Evolutionary conservation across 2,113 vertebrate species (phyloP).

Genomic region (Xenopus laevis): DNA sequence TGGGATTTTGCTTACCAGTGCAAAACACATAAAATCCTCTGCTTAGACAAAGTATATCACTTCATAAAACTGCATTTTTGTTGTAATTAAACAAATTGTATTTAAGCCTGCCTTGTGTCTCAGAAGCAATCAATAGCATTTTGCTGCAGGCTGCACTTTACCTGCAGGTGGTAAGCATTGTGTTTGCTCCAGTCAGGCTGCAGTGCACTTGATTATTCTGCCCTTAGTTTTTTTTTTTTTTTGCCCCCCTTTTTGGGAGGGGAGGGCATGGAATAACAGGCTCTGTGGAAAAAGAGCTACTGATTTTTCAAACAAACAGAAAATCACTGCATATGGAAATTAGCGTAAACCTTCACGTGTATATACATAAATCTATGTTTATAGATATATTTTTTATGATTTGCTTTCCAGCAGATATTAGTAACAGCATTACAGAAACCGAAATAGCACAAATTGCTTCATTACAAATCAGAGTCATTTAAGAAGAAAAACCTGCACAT

Average conservation of each 20-base stretch:
- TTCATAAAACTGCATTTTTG: slow-evolving; percentile 66
- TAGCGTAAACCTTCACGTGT: too few relatives aligned
- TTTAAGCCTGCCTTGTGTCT: slow-evolving; percentile 58
- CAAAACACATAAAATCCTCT: slow-evolving; percentile 59
- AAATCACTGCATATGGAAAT: too few relatives aligned
- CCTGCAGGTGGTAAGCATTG: slow-evolving; percentile 59
- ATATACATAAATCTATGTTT: too few relatives aligned
- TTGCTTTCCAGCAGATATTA: too few relatives aligned
- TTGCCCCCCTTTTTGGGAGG: not conserved
- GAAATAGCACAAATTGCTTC: slow-evolving; percentile 42
- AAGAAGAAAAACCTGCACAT: slow-evolving; percentile 2
- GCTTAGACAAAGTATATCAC: slow-evolving; percentile 55
- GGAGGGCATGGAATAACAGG: slow-evolving; percentile 37
- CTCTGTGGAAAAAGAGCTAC: slow-evolving; percentile 20
- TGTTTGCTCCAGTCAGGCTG: slow-evolving; percentile 58
- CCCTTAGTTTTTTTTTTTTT: slow-evolving; percentile 44
- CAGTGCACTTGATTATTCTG: slow-evolving; percentile 41
- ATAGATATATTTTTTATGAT: too few relatives aligned
- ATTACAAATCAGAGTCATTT: slow-evolving; percentile 9
- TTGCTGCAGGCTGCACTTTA: slow-evolving; percentile 62
- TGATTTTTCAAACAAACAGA: too few relatives aligned
- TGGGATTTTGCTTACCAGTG: slow-evolving; percentile 63
- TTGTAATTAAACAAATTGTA: slow-evolving; percentile 68
- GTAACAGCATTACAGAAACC: too few relatives aligned
- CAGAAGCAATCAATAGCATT: slow-evolving; percentile 59